A percentile compares a stretch with the other conserved stretches of the same genome.
These are phyloP conservation scores for Galerucella nymphaeae DNA, from an alignment of 2,888 invertebrate genomes.

Conservation along the genomic window DNA sequence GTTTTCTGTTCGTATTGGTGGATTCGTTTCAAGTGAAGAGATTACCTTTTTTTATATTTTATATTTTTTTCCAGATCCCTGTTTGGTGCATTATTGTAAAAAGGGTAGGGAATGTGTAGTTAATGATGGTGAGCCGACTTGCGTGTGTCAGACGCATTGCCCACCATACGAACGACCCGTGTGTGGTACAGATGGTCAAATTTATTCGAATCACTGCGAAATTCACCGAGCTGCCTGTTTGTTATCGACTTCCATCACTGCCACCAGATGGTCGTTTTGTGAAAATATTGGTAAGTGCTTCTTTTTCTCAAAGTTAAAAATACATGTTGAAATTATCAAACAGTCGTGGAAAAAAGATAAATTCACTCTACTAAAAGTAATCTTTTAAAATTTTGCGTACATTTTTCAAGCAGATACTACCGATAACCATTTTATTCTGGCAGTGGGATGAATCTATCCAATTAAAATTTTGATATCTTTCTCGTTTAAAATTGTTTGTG, in stretches of 20 bases:
- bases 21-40: no score
- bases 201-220: slow-evolving; percentile 77
- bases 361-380: no score
- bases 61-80: slow-evolving; percentile 70
- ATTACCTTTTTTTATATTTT: no score
- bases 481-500: no score
- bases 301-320: background rate
- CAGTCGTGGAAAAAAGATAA: no score
- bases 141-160: slow-evolving; percentile 73
- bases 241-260: slow-evolving; percentile 67
- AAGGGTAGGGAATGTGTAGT: slow-evolving; percentile 74
- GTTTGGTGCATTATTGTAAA: slow-evolving; percentile 73
- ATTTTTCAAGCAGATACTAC: no score
- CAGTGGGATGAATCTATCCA: no score
- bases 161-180: slow-evolving; percentile 70
- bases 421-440: no score
- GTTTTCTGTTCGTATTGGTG: no score
- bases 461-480: no score
- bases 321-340: no score
- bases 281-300: slow-evolving; percentile 61
- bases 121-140: slow-evolving; percentile 66
- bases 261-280: slow-evolving; percentile 68
- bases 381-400: no score
- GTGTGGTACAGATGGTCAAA: slow-evolving; percentile 75
- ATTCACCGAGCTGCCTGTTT: slow-evolving; percentile 74